Conservation (phyloP, 2,888 invertebrate species). For the Neoitamus cyanurus region DNA sequence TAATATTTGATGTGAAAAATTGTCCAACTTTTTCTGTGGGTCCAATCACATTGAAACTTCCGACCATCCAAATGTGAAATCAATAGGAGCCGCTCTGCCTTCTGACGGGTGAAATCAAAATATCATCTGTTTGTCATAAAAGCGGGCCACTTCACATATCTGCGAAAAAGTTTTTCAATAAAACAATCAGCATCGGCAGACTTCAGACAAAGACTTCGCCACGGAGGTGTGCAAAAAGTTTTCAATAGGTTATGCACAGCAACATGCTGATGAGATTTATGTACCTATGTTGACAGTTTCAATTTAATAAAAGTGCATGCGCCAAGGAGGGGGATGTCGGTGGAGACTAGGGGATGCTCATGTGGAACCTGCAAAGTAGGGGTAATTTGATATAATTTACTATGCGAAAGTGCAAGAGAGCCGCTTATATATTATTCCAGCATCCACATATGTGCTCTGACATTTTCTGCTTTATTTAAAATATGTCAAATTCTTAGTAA, state of each 20-base stretch:
- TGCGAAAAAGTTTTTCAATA: conserved; percentile 38
- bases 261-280: not conserved
- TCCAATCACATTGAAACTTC: not conserved
- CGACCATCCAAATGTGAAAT: not conserved
- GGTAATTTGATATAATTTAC: not conserved
- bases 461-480: not conserved
- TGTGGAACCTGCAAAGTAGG: conserved; percentile 13
- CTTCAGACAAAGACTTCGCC: not conserved
- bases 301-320: not conserved
- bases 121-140: conserved; percentile 20
- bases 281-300: not conserved
- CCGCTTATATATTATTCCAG: not conserved
- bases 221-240: not conserved
- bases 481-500: not conserved
- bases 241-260: not conserved
- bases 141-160: conserved; percentile 11
- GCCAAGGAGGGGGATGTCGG: not conserved
- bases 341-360: not conserved
- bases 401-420: not conserved
- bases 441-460: not conserved
- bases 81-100: not conserved
- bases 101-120: not conserved
- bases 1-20: not conserved
- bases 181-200: conserved; percentile 13
- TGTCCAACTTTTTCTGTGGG: not conserved